Percentiles rank a stretch among this genome's conserved stretches.
These are phyloP conservation scores for Drosophila subsilvestris DNA, from an alignment of 2,888 invertebrate genomes.

Conservation along the genomic window DNA sequence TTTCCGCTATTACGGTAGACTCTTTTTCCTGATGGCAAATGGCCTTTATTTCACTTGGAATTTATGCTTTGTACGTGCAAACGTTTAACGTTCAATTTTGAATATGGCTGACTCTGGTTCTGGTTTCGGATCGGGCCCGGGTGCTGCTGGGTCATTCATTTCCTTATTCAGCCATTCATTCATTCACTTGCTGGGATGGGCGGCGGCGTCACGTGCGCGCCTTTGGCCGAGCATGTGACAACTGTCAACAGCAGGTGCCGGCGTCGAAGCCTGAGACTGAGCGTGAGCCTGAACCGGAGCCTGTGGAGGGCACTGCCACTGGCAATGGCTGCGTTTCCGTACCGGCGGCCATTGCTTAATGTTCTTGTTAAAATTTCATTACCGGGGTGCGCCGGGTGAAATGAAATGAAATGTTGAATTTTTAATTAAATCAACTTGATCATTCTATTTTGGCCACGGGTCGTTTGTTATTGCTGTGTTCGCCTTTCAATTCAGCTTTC, in stretches of 20 bases:
- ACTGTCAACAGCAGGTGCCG: slow-evolving; percentile 74
- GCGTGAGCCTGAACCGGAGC: background rate
- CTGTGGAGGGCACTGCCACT: slow-evolving; percentile 39
- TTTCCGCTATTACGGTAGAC: slow-evolving; percentile 3
- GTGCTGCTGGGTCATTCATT: slow-evolving; percentile 45
- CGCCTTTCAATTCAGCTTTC: slow-evolving; percentile 47
- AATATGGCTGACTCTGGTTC: slow-evolving; percentile 52
- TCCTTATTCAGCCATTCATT: slow-evolving; percentile 53
- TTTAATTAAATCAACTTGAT: slow-evolving; percentile 78
- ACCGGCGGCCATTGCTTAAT: slow-evolving; percentile 57
- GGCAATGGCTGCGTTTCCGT: slow-evolving; percentile 57
- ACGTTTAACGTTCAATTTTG: slow-evolving; percentile 73
- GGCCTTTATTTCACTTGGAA: slow-evolving; percentile 73
- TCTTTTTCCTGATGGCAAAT: slow-evolving; percentile 12
- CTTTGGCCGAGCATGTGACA: slow-evolving; percentile 74
- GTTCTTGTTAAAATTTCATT: slow-evolving; percentile 55
- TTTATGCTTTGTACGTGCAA: slow-evolving; percentile 76
- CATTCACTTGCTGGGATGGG: slow-evolving; percentile 25
- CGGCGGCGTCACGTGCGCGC: slow-evolving; percentile 65
- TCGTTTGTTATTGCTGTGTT: slow-evolving; percentile 44
- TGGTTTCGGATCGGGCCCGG: too few species aligned
- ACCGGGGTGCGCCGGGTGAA: slow-evolving; percentile 44
- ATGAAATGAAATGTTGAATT: slow-evolving; percentile 60
- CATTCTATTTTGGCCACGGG: slow-evolving; percentile 49
- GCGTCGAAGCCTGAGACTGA: background rate